phyloP scores from a whole-genome alignment of 2,113 vertebrate genomes.

The Campylorhamphus procurvoides region DNA sequence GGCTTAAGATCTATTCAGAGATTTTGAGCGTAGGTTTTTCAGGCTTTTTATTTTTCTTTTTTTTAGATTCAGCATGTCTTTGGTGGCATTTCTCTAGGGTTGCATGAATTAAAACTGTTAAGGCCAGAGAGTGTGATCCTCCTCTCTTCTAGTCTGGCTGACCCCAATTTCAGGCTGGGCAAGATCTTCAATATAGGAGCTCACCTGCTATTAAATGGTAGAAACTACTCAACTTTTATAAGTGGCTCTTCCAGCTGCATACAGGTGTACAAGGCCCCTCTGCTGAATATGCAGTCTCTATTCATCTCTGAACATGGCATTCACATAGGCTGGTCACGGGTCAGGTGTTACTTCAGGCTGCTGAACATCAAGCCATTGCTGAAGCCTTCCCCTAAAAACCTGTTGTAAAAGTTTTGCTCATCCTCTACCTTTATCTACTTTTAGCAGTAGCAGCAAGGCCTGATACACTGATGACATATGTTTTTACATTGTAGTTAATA shows the following conservation, averaged over 20 bases:
- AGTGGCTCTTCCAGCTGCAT: neutral
- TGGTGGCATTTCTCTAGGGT: neutral
- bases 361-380: fast-evolving
- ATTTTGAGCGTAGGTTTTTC: neutral
- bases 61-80: neutral
- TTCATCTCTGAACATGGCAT: neutral
- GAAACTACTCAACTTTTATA: neutral
- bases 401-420: neutral
- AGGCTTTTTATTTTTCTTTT: neutral
- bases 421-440: neutral
- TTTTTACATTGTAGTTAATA: neutral
- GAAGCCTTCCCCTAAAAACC: neutral
- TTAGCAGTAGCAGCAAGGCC: neutral
- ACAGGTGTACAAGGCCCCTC: neutral
- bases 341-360: neutral
- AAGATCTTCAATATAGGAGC: neutral
- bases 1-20: neutral
- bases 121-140: neutral
- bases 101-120: neutral
- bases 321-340: neutral
- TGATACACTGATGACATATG: neutral
- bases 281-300: neutral
- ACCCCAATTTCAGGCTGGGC: neutral
- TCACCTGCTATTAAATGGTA: neutral
- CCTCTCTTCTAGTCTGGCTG: neutral